Evolutionary conservation across 2,113 vertebrate genomes (phyloP).

Genomic region (Sciurus niger): DNA sequence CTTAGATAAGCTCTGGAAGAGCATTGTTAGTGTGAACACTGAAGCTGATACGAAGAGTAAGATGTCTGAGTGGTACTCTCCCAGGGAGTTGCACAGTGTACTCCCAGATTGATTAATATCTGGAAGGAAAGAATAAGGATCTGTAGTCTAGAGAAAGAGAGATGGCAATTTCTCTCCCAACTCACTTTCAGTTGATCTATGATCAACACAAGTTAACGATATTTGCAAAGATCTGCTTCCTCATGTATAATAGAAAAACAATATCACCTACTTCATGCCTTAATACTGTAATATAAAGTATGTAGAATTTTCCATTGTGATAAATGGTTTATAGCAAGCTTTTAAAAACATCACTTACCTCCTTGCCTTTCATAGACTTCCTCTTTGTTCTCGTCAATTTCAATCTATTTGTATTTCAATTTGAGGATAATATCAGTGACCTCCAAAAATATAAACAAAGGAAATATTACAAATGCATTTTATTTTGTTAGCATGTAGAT

Average conservation of each 20-base stretch:
- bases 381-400: background rate
- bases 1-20: background rate
- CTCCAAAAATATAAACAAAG: background rate
- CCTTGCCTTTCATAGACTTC: background rate
- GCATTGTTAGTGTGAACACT: background rate
- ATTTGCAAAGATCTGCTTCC: background rate
- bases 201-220: background rate
- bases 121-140: background rate
- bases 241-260: background rate
- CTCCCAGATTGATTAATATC: background rate
- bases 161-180: background rate
- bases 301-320: background rate
- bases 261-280: background rate
- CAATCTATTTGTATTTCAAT: conserved; percentile 13
- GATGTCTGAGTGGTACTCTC: background rate
- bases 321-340: background rate
- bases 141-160: background rate
- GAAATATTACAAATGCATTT: background rate
- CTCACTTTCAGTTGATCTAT: background rate
- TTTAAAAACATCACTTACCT: background rate
- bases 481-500: conserved; percentile 19
- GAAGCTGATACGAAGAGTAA: background rate
- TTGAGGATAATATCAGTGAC: background rate
- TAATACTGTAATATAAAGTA: background rate
- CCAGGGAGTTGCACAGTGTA: background rate